Base-by-base conservation (phyloP, 1,140 invertebrate species). In the Drosophila sturtevanti region DNA sequence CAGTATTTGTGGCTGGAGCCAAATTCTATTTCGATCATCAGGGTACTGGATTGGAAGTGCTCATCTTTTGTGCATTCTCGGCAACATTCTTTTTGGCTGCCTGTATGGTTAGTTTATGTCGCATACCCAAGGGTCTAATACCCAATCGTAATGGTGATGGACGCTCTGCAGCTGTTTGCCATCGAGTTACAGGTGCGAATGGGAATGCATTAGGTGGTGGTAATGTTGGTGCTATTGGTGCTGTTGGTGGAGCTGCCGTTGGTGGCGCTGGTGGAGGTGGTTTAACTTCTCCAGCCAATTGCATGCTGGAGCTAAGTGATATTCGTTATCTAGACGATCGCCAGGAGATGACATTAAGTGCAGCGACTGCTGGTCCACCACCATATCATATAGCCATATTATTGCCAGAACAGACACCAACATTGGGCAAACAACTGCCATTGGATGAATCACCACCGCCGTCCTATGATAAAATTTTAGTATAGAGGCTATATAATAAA, bases 21-120 rank as follows among this genome's bases (percentile, higher is more conserved):
- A 95, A 95, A 89, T 95, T 95, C 90, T 95, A 95, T 76, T 95
- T 95, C 65, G 94, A 95, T 79, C 92, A 94, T 81, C 93, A 95
- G 91, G 95, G 93, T 54, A 93, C 92, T 37, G 93, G 94, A 6
- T 90, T 95, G 74, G 95, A 95, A 87, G 93, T 94, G 68, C 92
- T 95, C 7, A 93, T 95, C 63, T 94, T 95, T 89, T 95, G 94
- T 82, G 94, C 94, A 51, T 92, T 95, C 1, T 92, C 95, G 51
- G 93, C 94, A 22, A 93, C 94, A 64, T 92, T 95, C 65, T 92
- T 95, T 74, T 84, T 95, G 70, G 93, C 94, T 35, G 94, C 93
- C 41, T 95, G 95, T 80, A 93, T 93, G 71, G 92, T 94, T 56
- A 93, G 93, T 1, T 77, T 94, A 58, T 94, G 93, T 72, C 91